Evolutionary conservation across 2,113 vertebrate species (phyloP).

Genomic region (Bettongia penicillata): DNA sequence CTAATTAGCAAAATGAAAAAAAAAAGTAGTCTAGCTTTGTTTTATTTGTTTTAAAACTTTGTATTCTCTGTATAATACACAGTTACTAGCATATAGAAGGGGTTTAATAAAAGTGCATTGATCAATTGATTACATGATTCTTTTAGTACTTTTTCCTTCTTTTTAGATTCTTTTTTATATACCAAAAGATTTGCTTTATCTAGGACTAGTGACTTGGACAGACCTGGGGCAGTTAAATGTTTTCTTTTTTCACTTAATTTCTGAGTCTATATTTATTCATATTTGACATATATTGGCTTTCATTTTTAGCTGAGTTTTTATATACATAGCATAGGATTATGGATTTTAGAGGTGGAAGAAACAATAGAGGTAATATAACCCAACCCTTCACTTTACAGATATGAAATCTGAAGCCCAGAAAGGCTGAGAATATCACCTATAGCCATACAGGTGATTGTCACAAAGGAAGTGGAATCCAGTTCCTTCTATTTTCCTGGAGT

Average conservation of each 20-base stretch:
- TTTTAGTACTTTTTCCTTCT: background rate
- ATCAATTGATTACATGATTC: background rate
- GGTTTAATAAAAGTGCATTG: background rate
- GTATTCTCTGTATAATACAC: background rate
- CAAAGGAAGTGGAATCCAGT: background rate
- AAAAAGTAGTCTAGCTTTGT: background rate
- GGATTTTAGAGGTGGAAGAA: background rate
- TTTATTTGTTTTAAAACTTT: background rate
- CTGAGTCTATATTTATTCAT: background rate
- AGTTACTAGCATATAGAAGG: background rate
- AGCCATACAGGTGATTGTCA: background rate
- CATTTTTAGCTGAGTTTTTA: no score
- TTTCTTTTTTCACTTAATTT: background rate
- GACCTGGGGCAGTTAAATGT: background rate
- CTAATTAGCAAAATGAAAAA: background rate
- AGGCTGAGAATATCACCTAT: background rate
- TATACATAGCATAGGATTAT: background rate
- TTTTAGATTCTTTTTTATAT: background rate
- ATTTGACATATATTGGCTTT: background rate
- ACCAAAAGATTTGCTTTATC: background rate
- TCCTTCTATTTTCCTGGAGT: background rate
- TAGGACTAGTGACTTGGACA: background rate
- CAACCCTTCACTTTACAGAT: background rate
- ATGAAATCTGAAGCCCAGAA: background rate
- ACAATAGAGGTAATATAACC: background rate